A percentile compares a stretch with the other conserved stretches of the same genome.
phyloP scores from a whole-genome alignment of 2,888 invertebrate species.

The Oscheius myriophilus region DNA sequence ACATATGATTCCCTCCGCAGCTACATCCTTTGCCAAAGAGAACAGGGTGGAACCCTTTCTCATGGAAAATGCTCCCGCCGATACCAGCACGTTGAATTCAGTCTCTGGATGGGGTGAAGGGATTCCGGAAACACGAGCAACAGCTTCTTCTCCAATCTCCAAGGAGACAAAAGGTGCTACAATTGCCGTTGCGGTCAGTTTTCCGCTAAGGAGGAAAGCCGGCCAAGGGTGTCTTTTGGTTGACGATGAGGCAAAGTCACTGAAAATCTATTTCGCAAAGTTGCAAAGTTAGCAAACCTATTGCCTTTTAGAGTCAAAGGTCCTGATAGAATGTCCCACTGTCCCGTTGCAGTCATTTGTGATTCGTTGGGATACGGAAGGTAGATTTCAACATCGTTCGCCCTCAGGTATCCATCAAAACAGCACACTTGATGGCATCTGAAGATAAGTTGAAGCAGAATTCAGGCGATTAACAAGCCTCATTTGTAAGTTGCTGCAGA shows the following conservation, averaged over 20 bases:
- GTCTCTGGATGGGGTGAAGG: conserved; percentile 25
- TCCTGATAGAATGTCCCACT: conserved; percentile 50
- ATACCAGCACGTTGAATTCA: conserved; percentile 47
- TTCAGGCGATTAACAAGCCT: conserved; percentile 10
- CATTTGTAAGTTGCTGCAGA: conserved; percentile 35
- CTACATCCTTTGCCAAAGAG: conserved; percentile 37
- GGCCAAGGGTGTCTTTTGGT: conserved; percentile 30
- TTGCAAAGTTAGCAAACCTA: conserved; percentile 4
- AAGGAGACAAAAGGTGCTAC: conserved; percentile 51
- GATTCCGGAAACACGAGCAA: conserved; percentile 33
- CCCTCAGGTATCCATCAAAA: conserved; percentile 45
- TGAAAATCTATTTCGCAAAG: background rate
- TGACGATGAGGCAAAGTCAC: conserved; percentile 2
- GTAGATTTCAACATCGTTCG: conserved; percentile 48
- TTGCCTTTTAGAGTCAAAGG: conserved; percentile 50
- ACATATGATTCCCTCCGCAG: conserved; percentile 50
- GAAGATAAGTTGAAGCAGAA: background rate
- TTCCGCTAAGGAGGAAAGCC: conserved; percentile 39
- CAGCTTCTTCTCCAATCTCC: conserved; percentile 36
- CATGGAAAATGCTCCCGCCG: conserved; percentile 47
- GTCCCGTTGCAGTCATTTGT: conserved; percentile 39
- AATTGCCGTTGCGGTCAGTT: conserved; percentile 47
- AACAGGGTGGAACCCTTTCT: conserved; percentile 35
- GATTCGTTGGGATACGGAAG: conserved; percentile 48
- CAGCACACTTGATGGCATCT: conserved; percentile 34